Conservation (phyloP, 1,140 invertebrate genomes). For the Andricus grossulariae region DNA sequence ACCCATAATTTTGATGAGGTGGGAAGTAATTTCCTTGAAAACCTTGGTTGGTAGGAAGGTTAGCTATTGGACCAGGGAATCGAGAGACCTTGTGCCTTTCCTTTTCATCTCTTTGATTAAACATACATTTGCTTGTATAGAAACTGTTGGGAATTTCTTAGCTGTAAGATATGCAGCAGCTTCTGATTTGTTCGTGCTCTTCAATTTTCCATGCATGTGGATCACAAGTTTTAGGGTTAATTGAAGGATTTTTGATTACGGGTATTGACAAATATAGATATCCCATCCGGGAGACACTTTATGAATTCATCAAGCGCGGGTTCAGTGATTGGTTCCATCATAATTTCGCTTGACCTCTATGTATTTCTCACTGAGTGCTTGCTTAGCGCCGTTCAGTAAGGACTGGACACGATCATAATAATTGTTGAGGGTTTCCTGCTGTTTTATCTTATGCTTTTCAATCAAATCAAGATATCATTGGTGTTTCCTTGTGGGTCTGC, state of each 20-base stretch:
- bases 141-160: too few species aligned
- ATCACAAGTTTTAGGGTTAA: not conserved
- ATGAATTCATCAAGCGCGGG: not conserved
- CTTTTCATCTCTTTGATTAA: too few species aligned
- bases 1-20: too few species aligned
- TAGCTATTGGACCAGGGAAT: too few species aligned
- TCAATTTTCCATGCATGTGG: not conserved
- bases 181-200: too few species aligned
- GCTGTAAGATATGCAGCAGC: too few species aligned
- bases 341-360: not conserved
- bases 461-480: not conserved
- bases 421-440: not conserved
- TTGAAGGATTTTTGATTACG: not conserved
- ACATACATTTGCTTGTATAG: too few species aligned
- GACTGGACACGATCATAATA: not conserved
- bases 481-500: not conserved
- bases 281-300: not conserved
- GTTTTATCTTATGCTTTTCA: too few species aligned
- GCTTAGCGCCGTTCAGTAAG: not conserved
- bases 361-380: not conserved
- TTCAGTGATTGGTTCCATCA: not conserved
- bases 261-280: not conserved
- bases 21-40: too few species aligned
- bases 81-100: too few species aligned
- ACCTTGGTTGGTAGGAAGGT: too few species aligned